These are phyloP conservation scores for Sisor rabdophorus DNA, from an alignment of 2,113 vertebrate species.

Conservation along the genomic window DNA sequence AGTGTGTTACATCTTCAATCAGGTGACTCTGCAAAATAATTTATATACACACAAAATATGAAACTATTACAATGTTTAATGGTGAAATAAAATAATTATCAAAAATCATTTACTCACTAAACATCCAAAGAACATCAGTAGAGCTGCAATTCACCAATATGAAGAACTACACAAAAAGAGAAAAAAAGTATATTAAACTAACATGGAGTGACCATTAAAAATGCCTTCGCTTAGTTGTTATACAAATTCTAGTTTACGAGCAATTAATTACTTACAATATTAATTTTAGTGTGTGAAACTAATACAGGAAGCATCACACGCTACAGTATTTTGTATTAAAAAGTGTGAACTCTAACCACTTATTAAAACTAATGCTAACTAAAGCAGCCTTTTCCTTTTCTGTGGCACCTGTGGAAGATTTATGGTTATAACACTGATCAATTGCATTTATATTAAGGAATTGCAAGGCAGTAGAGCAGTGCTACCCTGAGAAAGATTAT, in stretches of 20 bases:
- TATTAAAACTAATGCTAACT: too few species aligned
- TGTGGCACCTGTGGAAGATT: too few species aligned
- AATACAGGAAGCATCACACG: too few species aligned
- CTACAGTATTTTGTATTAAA: too few species aligned
- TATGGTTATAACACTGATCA: neutral
- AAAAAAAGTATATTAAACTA: neutral
- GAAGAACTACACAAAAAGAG: constrained; percentile 30
- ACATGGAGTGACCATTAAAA: too few species aligned
- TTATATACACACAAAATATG: neutral
- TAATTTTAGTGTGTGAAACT: too few species aligned
- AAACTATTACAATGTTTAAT: neutral
- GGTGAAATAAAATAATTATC: neutral
- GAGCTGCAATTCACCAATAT: constrained; percentile 12
- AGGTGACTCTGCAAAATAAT: constrained; percentile 52
- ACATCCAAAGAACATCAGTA: constrained; percentile 28
- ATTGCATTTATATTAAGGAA: neutral
- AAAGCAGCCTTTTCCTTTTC: too few species aligned
- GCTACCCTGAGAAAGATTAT: neutral
- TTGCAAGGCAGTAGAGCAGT: too few species aligned
- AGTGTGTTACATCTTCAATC: constrained; percentile 48
- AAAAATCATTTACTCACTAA: constrained; percentile 19
- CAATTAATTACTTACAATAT: too few species aligned
- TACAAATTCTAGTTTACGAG: too few species aligned
- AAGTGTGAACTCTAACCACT: too few species aligned
- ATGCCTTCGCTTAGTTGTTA: too few species aligned